Percentiles rank a stretch among this genome's conserved stretches.
phyloP scores from a whole-genome alignment of 2,888 invertebrate genomes.

The Lithosia quadra region DNA sequence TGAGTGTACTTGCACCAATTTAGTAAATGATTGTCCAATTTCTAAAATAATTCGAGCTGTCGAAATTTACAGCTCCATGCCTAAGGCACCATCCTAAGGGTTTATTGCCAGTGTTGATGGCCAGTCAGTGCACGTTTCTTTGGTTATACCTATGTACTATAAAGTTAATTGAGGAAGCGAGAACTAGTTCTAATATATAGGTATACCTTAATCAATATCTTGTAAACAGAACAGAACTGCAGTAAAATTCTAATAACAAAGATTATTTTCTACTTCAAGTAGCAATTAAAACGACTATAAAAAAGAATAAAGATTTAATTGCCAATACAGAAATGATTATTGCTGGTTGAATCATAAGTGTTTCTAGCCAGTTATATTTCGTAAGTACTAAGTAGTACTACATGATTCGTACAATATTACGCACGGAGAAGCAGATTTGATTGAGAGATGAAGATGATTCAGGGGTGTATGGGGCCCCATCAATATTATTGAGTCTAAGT shows the following conservation, averaged over 20 bases:
- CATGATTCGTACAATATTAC: background rate
- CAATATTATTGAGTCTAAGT: too few relatives aligned
- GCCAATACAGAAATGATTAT: background rate
- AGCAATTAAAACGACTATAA: background rate
- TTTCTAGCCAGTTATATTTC: background rate
- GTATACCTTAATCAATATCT: too few relatives aligned
- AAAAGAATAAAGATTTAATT: background rate
- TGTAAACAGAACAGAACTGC: background rate
- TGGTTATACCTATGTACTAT: background rate
- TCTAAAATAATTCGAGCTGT: background rate
- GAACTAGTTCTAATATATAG: conserved; percentile 3
- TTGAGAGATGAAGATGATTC: background rate
- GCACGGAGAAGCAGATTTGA: background rate
- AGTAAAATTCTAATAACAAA: background rate
- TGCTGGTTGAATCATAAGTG: background rate
- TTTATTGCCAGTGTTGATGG: background rate
- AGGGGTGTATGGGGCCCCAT: too few relatives aligned
- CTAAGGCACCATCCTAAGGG: too few relatives aligned
- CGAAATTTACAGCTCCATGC: background rate
- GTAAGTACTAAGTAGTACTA: background rate
- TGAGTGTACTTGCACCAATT: too few relatives aligned
- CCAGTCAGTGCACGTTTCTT: background rate
- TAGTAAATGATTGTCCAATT: background rate
- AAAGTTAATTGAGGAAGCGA: background rate
- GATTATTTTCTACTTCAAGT: background rate